Evolutionary conservation across 2,797 vertebrate species (phyloP), one percentile per base, ranked within the genome.

Genomic region (Saxicola maurus): DNA sequence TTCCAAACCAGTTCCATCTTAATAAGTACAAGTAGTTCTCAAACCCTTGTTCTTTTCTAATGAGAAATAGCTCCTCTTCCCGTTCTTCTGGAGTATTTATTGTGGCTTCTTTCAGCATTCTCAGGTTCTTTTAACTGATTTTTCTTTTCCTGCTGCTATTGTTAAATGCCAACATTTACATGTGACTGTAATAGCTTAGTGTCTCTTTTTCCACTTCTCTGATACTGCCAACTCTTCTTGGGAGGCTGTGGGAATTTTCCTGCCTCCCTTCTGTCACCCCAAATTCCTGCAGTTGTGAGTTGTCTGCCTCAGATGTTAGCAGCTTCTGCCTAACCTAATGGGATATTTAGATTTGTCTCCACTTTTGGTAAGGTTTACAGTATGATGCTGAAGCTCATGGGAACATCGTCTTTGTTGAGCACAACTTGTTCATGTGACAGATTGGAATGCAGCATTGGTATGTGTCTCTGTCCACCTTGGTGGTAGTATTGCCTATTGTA

Each of bases 51-150:
- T 91, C 51, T 83, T 90, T 91, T 78, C 84, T 91, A 53, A 83
- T 66, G 90, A 91, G 91, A 75, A 93, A 69, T 89, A 87, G 59
- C 76, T 93, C 55, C 45, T 92, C 79, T 89, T 93, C 40, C 62
- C 93, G 62, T 93, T 65, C 42, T 84, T 86, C 53, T n/a, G n/a
- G n/a, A 33, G 28, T 90, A 73, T 89, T 91, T 94, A 60, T 60
- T 94, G 89, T 91, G 92, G 84, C 33, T 85, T 95, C 94, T 94
- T 91, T 73, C 82, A 91, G 56, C 59, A 87, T 93, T 92, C 79
- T 93, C 84, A 91, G 84, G 84, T 94, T 93, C 82, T 91, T 92
- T 82, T 25, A 64, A 69, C 72, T 73, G 66, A 30, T 89, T 94
- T 94, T 92, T 92, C 59, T 93, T 89, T 81, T 35, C 38, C 86